Base-by-base conservation (phyloP, 1,140 invertebrate species). In the Diabrotica undecimpunctata region DNA sequence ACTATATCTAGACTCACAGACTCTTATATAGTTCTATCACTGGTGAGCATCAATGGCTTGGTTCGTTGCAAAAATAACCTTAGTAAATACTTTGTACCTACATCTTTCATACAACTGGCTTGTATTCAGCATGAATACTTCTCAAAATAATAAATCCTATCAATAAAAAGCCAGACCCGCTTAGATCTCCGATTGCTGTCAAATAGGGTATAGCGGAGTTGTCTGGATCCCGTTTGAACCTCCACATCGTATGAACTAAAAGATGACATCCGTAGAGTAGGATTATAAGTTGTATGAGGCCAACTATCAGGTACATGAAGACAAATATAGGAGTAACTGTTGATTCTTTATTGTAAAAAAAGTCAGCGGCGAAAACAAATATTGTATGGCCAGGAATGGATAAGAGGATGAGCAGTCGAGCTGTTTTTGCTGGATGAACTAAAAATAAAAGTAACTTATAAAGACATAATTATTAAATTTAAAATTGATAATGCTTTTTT, bases 131-230 rank as follows among this genome's bases (percentile, higher is more conserved):
- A 13, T 72, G 51, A 14, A 93, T 83, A 1, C 85, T 71, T 67
- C 85, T 86, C 2, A 97, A 85, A 66, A 95, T 86, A 63, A 88
- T 82, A 78, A 97, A 97, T n/a, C 93, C 90, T 5, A 89, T 71
- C 1, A 91, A 89, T n/a, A 98, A 81, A 68, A 98, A 86, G 36
- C 88, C 85, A 4, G 95, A 95, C 12, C 96, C 96, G 0, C 95
- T 81, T 4, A 99, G 84, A 81, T 99, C 96, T 12, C 96, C 96
- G 0, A 98, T 75, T 2, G 96, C 93, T 5, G 96, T 98, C 54
- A 98, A 83, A 80, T 96, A 97, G 2, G 96, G 96, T 66, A 98
- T 98, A 12, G 95, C 93, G 11, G 93, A 93, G 79, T 96, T 98
- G 78, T 98, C 96, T 3, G 96, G 96, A 81, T 98, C 95, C 69